Conservation (phyloP, 2,888 invertebrate species). For the Luperina testacea region DNA sequence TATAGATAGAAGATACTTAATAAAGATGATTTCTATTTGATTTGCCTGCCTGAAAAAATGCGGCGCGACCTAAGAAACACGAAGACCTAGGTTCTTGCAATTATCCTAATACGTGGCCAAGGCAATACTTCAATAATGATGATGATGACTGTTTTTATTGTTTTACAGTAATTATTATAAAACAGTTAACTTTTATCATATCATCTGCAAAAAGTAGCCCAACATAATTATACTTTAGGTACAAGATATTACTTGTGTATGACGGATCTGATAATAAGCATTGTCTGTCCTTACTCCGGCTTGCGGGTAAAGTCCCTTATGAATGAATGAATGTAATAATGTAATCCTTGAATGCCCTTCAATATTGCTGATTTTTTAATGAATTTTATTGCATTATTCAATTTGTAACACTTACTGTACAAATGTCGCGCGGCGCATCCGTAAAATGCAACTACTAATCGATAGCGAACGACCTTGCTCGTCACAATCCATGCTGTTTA, state of each 20-base stretch:
- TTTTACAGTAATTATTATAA: conserved; percentile 13
- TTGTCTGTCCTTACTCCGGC: background rate
- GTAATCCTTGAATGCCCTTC: background rate
- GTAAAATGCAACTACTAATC: background rate
- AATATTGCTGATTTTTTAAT: background rate
- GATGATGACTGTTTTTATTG: background rate
- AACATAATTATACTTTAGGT: conserved; percentile 7
- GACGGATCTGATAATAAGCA: background rate
- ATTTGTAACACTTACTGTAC: background rate
- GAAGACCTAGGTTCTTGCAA: background rate
- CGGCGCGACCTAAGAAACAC: background rate
- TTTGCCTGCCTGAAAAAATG: background rate
- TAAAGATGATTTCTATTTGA: background rate
- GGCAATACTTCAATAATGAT: conserved; percentile 18
- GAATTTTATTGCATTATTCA: background rate
- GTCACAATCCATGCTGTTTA: background rate
- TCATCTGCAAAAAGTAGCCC: background rate
- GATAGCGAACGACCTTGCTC: background rate
- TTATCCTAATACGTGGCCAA: conserved; percentile 10
- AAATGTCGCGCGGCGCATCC: background rate
- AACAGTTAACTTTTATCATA: conserved; percentile 3
- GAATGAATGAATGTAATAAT: no score
- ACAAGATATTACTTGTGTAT: conserved; percentile 6
- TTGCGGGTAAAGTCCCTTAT: background rate
- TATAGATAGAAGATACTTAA: background rate